Evolutionary conservation across 1,140 invertebrate genomes (phyloP), one percentile per base, ranked within the genome.

Genomic region (Leptonema lineaticorne): DNA sequence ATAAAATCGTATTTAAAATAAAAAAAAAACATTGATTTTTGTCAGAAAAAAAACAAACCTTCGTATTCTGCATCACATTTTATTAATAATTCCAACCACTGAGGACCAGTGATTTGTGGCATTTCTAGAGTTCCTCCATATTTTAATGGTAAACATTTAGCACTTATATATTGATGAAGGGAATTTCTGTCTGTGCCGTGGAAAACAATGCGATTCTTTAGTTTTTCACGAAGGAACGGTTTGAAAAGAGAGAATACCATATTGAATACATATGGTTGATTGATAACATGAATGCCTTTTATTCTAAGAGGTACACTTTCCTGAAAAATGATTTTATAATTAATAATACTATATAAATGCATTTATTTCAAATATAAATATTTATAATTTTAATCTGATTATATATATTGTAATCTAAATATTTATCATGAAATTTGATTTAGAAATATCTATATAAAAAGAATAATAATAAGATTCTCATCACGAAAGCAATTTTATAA

Each of bases 251-350:
- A 84, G 78, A 94, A 95, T 1, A 96, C 88, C 79, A 93, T 88
- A 75, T 94, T 93, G 80, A 95, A 95, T 53, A 95, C 84, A 72
- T 89, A 90, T 0, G 93, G 93, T 78, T 95, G 92, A 78, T 96
- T 94, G 1, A 96, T 83, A 59, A 95, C 88, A 74, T 95, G 93
- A 48, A 95, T 85, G 53, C 89, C 91, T 80, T 96, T 95, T 26
- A 96, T 81, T 73, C 93, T 85, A 3, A 92, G 77, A 0, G 93
- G 92, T 58, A 94, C 86, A 29, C 88, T 87, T 71, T 95, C 92
- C 88, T 90, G 79, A 26, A 85, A 78, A 71, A 24, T 59, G 20
- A n/a, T n/a, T n/a, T n/a, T 8, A 9, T 53, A 58, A n/a, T 58
- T 8, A 58, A 8, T 37, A 37, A 37, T 37, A 37, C n/a, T n/a